Evolutionary conservation across 2,888 invertebrate genomes (phyloP).

Genomic region (Xiphydria camelus): DNA sequence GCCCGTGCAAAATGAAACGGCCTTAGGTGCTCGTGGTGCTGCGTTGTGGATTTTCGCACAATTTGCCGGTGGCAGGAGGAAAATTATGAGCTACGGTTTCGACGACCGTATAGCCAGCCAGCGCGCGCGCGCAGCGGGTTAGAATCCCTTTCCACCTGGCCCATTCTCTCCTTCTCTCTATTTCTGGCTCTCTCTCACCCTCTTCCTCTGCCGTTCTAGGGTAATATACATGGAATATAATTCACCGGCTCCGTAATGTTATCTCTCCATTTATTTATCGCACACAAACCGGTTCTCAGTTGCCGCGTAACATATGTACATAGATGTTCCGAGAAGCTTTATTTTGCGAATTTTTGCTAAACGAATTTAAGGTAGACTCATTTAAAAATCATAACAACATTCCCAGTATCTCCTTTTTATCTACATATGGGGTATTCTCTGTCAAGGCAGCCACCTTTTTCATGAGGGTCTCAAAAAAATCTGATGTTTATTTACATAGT

Average conservation of each 20-base stretch:
- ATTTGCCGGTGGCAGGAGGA: constrained; percentile 26
- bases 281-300: too few species aligned
- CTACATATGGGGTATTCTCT: too few species aligned
- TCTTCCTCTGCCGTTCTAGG: constrained; percentile 24
- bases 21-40: constrained; percentile 7
- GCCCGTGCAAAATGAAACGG: constrained; percentile 1
- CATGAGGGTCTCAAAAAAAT: too few species aligned
- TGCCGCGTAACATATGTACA: too few species aligned
- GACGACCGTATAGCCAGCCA: constrained; percentile 27
- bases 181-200: constrained; percentile 17
- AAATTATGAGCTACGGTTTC: constrained; percentile 34
- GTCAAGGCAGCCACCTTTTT: too few species aligned
- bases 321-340: constrained; percentile 34
- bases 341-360: constrained; percentile 31
- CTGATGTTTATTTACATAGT: too few species aligned
- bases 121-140: too few species aligned
- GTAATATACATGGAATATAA: constrained; percentile 34
- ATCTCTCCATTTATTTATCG: constrained; percentile 40
- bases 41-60: constrained; percentile 26
- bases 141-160: constrained; percentile 8
- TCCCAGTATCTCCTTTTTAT: too few species aligned
- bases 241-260: constrained; percentile 38
- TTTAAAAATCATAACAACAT: too few species aligned
- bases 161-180: neutral
- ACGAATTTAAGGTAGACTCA: too few species aligned